Conservation (phyloP, 2,797 vertebrate genomes). For the Chlorospingus semifuscus region DNA sequence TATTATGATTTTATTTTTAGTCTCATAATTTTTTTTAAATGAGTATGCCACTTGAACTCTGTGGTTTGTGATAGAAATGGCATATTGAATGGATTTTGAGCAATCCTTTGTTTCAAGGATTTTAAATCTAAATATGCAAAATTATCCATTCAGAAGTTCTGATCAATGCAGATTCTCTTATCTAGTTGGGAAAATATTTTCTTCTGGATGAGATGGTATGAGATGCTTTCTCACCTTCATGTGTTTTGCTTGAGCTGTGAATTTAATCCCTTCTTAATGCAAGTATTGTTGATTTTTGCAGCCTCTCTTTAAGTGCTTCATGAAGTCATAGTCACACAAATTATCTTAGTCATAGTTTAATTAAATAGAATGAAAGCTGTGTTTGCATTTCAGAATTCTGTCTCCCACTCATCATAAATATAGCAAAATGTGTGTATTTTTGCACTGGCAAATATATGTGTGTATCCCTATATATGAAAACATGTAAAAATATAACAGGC, state of each 20-base stretch:
- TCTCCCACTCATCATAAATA: slow-evolving; percentile 31
- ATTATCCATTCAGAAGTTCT: slow-evolving; percentile 1
- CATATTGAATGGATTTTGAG: background rate
- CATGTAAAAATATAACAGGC: slow-evolving; percentile 7
- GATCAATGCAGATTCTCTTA: background rate
- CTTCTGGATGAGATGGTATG: background rate
- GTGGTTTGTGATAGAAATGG: background rate
- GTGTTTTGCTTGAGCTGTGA: slow-evolving; percentile 13
- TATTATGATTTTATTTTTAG: background rate
- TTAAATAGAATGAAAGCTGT: slow-evolving; percentile 10
- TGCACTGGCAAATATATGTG: slow-evolving; percentile 5
- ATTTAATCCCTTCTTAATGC: slow-evolving; percentile 11
- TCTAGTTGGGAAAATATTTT: background rate
- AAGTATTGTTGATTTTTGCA: slow-evolving; percentile 2
- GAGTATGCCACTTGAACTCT: background rate
- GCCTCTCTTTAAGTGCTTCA: background rate
- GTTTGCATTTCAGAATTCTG: slow-evolving; percentile 28
- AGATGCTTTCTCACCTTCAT: background rate
- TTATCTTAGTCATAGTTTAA: slow-evolving; percentile 36
- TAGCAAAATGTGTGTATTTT: slow-evolving; percentile 25
- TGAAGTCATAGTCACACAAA: slow-evolving; percentile 35
- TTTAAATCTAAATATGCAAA: background rate
- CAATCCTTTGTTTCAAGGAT: background rate
- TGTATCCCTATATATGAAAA: slow-evolving; percentile 5
- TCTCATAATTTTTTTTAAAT: background rate